Base-by-base conservation (phyloP, 2,888 invertebrate species). In the Gymnoscelis rufifasciata region DNA sequence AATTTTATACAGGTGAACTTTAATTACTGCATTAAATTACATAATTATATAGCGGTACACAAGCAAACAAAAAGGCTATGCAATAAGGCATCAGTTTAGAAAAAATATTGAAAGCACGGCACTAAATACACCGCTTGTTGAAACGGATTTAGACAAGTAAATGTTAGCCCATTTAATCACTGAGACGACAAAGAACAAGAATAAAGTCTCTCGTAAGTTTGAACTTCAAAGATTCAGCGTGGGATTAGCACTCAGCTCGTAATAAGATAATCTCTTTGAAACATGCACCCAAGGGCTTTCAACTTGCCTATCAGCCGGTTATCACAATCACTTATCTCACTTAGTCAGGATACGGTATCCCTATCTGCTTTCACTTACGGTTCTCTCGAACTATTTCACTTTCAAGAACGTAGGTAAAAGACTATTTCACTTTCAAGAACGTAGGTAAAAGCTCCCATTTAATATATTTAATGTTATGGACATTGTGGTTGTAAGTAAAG, bases 201-300 rank as follows among this genome's bases (percentile, higher is more conserved):
- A 19, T 19, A 19, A 33, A 15, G 2, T 31, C 31, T 13, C 15
- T 15, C n/a, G 6, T 28, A 38, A 27, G 27, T 47, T 14, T 43
- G 8, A 40, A 37, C 40, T 41, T 33, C 36, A 44, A 44, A 41
- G 33, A 43, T 27, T 41, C 31, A 31, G 27, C 30, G 31, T 39
- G 12, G 13, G 12, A 38, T 33, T 33, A 43, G 26, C 30, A 24
- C 11, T 23, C 8, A 14, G 33, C 29, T 29, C 24, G 33, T 44
- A 44, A 13, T 39, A 27, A 26, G 31, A 44, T 44, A 41, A 44
- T 49, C 37, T 44, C 41, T 48, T 24, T 41, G 38, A 41, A 41
- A 49, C 37, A 44, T 36, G 44, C 33, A 40, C 38, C 31, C 38
- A 28, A 26, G 38, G 40, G 44, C 44, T 49, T 49, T 44, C 24